phyloP scores from a whole-genome alignment of 2,797 vertebrate species.

The Avahi laniger region DNA sequence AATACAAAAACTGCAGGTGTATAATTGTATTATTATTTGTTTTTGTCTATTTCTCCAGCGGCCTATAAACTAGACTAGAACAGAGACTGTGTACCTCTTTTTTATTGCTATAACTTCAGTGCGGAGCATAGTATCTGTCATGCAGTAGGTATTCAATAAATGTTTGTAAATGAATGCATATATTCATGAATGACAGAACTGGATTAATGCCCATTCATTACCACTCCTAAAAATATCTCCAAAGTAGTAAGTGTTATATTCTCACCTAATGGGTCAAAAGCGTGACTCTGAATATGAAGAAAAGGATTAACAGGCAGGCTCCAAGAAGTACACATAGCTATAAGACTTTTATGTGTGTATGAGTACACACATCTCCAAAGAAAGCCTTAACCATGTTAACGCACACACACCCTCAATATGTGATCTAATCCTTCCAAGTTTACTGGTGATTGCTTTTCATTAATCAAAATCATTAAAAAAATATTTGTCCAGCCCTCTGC shows the following conservation, averaged over 20 bases:
- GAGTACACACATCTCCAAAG: neutral
- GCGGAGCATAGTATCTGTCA: neutral
- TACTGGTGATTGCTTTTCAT: conserved; percentile 46
- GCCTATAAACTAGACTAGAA: neutral
- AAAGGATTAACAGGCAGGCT: neutral
- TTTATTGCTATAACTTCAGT: neutral
- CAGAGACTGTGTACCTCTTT: neutral
- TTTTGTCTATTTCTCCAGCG: neutral
- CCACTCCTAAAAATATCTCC: neutral
- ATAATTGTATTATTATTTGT: conserved; percentile 4
- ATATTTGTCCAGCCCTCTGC: conserved; percentile 28
- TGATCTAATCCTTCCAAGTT: conserved; percentile 40
- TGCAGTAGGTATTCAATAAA: neutral
- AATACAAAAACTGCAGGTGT: conserved; percentile 9
- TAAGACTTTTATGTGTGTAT: neutral
- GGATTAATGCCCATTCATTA: neutral
- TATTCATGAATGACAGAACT: neutral
- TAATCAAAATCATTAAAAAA: conserved; percentile 80
- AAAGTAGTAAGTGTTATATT: neutral
- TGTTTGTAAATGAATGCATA: neutral
- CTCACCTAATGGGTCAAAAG: neutral
- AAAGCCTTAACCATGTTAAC: neutral
- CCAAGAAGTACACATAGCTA: neutral
- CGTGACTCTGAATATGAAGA: neutral
- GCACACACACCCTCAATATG: neutral